Base-by-base conservation (phyloP, 1,140 invertebrate species). In the Tribolium castaneum region DNA sequence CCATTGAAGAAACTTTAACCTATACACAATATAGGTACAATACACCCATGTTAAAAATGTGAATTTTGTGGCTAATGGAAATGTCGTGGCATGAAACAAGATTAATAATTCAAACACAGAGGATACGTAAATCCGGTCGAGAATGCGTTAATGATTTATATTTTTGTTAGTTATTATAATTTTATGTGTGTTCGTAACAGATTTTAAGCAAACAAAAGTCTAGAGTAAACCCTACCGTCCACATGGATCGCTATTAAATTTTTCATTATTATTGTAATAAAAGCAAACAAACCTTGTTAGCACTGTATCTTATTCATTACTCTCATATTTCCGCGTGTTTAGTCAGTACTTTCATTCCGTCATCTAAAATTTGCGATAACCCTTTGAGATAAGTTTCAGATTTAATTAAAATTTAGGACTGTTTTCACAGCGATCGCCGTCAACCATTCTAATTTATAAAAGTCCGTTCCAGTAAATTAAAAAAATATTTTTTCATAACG, bases 1-100 rank as follows among this genome's bases (percentile, higher is more conserved):
- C 80, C 70, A 80, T 80, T 79, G 78, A 80, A 59, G 59, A 56
- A 51, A 16, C 50, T 74, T 74, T 19, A 19, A 30, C 6, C 6
- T 30, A 25, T 25, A 25, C 22, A 25, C 22, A 25, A 25, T n/a
- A n/a, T n/a, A n/a, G n/a, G n/a, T 25, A 5, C 22, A 25, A 25
- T 25, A 25, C 22, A 30, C 56, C 75, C 59, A 34, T 75, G 16
- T 35, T 49, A 25, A 59, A 56, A 16, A 9, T 19, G 52, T 14
- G 13, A 16, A 56, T 10, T 56, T 19, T 56, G 14, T 51, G 5
- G 12, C n/a, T 12, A n/a, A 51, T n/a, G 50, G 6, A 51, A 19
- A 52, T 52, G 51, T 16, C 51, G 2, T 13, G 51, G 12, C 39
- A 45, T n/a, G 9, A 45, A 10, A n/a, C 9, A 66, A 30, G 34